Conservation (phyloP, 2,888 invertebrate species). For the Teinopalpus imperialis region DNA sequence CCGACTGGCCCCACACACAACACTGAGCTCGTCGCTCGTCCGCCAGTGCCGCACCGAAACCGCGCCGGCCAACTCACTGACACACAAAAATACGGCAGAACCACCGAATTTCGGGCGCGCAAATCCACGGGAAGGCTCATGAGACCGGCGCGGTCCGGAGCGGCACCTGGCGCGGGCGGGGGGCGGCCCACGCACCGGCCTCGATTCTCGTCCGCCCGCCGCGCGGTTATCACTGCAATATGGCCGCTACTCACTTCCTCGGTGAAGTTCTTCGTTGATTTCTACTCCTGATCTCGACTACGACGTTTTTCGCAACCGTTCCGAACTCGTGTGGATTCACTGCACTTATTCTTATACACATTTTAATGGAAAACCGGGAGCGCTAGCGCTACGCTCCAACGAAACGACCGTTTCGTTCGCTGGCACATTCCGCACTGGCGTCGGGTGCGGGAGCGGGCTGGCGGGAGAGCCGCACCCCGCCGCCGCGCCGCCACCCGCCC, state of each 20-base stretch:
- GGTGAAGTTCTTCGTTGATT: constrained; percentile 82
- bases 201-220: constrained; percentile 82
- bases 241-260: constrained; percentile 83
- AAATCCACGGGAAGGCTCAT: constrained; percentile 81
- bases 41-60: constrained; percentile 62
- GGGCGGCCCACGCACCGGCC: constrained; percentile 83
- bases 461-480: constrained; percentile 76
- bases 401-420: constrained; percentile 82
- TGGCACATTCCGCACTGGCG: constrained; percentile 82
- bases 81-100: constrained; percentile 72
- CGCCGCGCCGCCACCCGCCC: constrained; percentile 73
- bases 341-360: constrained; percentile 82
- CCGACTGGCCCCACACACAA: constrained; percentile 70
- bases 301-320: constrained; percentile 79
- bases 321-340: constrained; percentile 82
- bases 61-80: constrained; percentile 72
- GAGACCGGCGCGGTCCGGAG: constrained; percentile 84
- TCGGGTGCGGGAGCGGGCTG: constrained; percentile 75
- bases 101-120: constrained; percentile 78
- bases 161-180: constrained; percentile 80
- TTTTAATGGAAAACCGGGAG: constrained; percentile 82
- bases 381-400: constrained; percentile 82
- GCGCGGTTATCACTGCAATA: constrained; percentile 83
- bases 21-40: constrained; percentile 58
- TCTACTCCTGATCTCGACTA: constrained; percentile 81